Conservation (phyloP, 1,140 invertebrate genomes). For the Drosophila baimaii region DNA sequence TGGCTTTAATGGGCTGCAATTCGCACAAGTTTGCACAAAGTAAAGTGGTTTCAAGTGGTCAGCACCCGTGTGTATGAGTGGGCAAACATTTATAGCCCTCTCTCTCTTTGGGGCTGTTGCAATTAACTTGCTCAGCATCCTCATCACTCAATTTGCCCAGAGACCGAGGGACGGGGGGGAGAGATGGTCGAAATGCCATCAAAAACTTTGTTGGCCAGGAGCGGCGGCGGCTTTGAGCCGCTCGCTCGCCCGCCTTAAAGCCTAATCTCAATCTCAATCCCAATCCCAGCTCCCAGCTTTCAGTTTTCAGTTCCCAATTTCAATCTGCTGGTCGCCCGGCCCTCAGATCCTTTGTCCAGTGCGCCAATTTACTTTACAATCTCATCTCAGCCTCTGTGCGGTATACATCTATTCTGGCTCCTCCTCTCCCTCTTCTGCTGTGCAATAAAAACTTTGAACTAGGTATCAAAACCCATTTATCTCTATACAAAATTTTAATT, state of each 20-base stretch:
- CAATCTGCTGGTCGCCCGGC: conserved; percentile 67
- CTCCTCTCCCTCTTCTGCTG: conserved; percentile 8
- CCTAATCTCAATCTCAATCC: conserved; percentile 50
- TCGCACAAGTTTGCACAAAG: not conserved
- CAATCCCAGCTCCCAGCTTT: conserved; percentile 11
- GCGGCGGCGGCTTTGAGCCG: conserved; percentile 40
- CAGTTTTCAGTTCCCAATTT: conserved; percentile 37
- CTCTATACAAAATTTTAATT: conserved; percentile 82
- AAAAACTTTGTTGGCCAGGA: conserved; percentile 71
- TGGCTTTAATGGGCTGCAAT: conserved; percentile 61
- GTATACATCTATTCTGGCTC: conserved; percentile 4
- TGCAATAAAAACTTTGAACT: conserved; percentile 79
- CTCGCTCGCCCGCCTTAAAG: conserved; percentile 33
- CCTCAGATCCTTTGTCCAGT: conserved; percentile 59
- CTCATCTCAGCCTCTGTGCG: conserved; percentile 30
- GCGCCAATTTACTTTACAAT: conserved; percentile 74
- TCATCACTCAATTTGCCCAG: conserved; percentile 51
- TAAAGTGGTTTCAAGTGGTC: conserved; percentile 6
- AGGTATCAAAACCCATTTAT: conserved; percentile 80
- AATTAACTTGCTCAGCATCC: conserved; percentile 54
- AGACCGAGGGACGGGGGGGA: conserved; percentile 23
- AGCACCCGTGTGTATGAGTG: not conserved
- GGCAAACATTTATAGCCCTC: conserved; percentile 11
- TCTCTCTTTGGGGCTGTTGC: conserved; percentile 26
- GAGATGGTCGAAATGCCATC: conserved; percentile 61